Evolutionary conservation across 2,888 invertebrate species (phyloP).

Genomic region (Dinocampus coccinellae): DNA sequence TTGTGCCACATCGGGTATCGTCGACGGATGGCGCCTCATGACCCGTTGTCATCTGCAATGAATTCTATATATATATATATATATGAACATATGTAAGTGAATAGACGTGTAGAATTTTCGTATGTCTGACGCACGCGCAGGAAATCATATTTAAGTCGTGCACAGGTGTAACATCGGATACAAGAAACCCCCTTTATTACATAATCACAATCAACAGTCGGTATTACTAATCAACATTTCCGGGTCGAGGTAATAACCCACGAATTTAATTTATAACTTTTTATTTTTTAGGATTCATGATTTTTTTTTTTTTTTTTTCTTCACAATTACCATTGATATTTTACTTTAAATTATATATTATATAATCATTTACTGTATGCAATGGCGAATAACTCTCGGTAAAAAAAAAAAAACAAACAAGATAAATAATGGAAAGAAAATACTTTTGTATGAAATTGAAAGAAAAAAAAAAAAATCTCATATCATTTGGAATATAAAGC

Average conservation of each 20-base stretch:
- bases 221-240: conserved; percentile 29
- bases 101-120: too few relatives aligned
- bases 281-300: too few relatives aligned
- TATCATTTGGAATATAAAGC: neutral
- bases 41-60: neutral
- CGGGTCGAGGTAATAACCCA: conserved; percentile 6
- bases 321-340: neutral
- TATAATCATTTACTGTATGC: neutral
- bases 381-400: neutral
- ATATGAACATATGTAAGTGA: too few relatives aligned
- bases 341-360: neutral
- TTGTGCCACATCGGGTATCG: neutral
- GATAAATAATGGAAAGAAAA: neutral
- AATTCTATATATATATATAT: neutral
- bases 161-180: conserved; percentile 24
- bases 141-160: neutral
- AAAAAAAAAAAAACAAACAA: neutral
- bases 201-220: conserved; percentile 24
- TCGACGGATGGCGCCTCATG: conserved; percentile 32
- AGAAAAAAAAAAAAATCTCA: neutral
- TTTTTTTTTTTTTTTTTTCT: neutral
- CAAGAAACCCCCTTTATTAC: conserved; percentile 7
- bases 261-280: too few relatives aligned
- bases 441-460: neutral
- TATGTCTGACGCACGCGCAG: conserved; percentile 21